phyloP scores from a whole-genome alignment of 2,797 vertebrate species.

The Morelia viridis region DNA sequence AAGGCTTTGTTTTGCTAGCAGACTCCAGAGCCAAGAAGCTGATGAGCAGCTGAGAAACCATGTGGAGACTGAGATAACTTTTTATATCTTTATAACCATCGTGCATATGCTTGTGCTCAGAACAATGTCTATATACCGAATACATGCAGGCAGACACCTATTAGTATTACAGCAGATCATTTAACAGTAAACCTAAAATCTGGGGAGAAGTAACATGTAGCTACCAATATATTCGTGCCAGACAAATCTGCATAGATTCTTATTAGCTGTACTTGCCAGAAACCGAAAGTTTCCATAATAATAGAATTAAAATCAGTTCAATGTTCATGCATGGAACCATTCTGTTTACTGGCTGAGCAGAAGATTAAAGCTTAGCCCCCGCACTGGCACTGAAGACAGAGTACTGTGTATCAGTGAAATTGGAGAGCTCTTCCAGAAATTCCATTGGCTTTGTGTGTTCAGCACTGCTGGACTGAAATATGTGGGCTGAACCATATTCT shows the following conservation, averaged over 20 bases:
- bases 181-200: neutral
- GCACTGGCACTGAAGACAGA: conserved; percentile 1
- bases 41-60: conserved; percentile 64
- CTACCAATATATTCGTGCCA: conserved; percentile 46
- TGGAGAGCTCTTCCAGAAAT: conserved; percentile 24
- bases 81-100: conserved; percentile 28
- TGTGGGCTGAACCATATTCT: conserved; percentile 1
- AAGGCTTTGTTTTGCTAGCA: conserved; percentile 66
- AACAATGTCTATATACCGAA: neutral
- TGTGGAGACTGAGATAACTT: neutral
- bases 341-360: conserved; percentile 16
- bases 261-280: conserved; percentile 46
- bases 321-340: conserved; percentile 55
- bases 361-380: conserved; percentile 5
- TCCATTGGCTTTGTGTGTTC: conserved; percentile 14
- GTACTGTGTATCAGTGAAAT: conserved; percentile 21
- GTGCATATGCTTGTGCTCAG: conserved; percentile 15
- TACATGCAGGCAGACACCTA: neutral
- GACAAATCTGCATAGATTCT: conserved; percentile 48
- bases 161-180: neutral
- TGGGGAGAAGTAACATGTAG: conserved; percentile 35
- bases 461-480: conserved; percentile 8
- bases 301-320: conserved; percentile 58
- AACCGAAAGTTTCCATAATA: conserved; percentile 44
- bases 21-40: conserved; percentile 47